These are phyloP conservation scores for Notothenia coriiceps DNA, from an alignment of 2,113 vertebrate genomes.

Conservation along the genomic window DNA sequence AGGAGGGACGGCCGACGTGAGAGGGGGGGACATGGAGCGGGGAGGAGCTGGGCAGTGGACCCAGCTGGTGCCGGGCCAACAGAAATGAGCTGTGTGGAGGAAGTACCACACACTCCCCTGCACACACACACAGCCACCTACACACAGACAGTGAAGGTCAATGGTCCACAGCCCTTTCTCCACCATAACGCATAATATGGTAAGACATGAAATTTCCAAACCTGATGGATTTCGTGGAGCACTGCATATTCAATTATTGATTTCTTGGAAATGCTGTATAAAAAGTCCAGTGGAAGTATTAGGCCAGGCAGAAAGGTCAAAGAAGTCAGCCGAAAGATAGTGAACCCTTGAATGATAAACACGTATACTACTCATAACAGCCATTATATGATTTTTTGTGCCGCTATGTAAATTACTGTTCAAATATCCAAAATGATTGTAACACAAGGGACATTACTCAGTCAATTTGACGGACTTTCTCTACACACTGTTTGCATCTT, in stretches of 20 bases:
- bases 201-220: slow-evolving; percentile 1
- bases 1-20: slow-evolving; percentile 33
- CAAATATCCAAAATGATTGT: not conserved
- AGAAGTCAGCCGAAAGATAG: not conserved
- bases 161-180: slow-evolving; percentile 13
- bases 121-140: slow-evolving; percentile 11
- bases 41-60: slow-evolving; percentile 37
- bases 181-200: not conserved
- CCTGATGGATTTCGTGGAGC: slow-evolving; percentile 16
- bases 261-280: slow-evolving; percentile 3
- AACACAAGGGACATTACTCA: not conserved
- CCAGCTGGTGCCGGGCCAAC: slow-evolving; percentile 46
- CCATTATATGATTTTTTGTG: not conserved
- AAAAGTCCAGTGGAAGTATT: slow-evolving; percentile 1
- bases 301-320: not conserved
- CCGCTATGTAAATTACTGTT: not conserved
- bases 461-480: not conserved
- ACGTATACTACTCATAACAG: not conserved
- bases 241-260: slow-evolving; percentile 7
- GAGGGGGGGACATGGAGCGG: slow-evolving; percentile 13
- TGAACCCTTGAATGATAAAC: not conserved
- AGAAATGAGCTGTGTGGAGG: slow-evolving; percentile 44
- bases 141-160: slow-evolving; percentile 51
- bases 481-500: not conserved
- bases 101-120: slow-evolving; percentile 22